Percentiles rank a stretch among this genome's conserved stretches.
Evolutionary conservation across 2,888 invertebrate species (phyloP).

Genomic region (Acrocyrtus sp.): DNA sequence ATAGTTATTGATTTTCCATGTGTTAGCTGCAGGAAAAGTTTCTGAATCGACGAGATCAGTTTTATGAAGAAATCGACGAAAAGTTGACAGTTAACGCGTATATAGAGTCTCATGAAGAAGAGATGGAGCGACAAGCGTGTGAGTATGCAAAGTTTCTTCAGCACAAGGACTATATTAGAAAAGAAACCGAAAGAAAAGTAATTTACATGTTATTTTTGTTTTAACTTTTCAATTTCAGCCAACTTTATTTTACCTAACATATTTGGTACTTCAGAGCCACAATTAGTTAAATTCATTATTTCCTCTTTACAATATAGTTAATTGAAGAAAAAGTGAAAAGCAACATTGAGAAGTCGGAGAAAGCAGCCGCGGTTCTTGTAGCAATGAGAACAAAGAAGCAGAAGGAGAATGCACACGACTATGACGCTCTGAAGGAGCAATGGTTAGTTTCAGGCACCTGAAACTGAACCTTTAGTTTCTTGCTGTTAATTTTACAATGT

Average conservation of each 20-base stretch:
- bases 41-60: slow-evolving; percentile 6
- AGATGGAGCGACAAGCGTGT: slow-evolving; percentile 61
- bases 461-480: not conserved
- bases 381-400: slow-evolving; percentile 31
- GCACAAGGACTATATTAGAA: slow-evolving; percentile 53
- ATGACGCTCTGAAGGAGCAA: slow-evolving; percentile 53
- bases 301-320: slow-evolving; percentile 40
- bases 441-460: slow-evolving; percentile 44
- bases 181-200: slow-evolving; percentile 58
- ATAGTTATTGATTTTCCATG: too few species aligned
- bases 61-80: slow-evolving; percentile 53
- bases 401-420: slow-evolving; percentile 34
- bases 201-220: not conserved
- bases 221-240: not conserved
- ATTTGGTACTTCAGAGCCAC: not conserved
- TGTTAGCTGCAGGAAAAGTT: slow-evolving; percentile 30
- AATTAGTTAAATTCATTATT: not conserved
- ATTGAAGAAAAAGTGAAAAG: slow-evolving; percentile 57
- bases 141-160: slow-evolving; percentile 55
- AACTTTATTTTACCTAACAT: not conserved
- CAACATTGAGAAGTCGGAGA: slow-evolving; percentile 54
- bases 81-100: slow-evolving; percentile 54
- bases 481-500: not conserved
- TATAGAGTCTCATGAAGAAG: slow-evolving; percentile 58
- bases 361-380: slow-evolving; percentile 45